phyloP scores from a whole-genome alignment of 2,113 vertebrate species.

The Psittacula cyanocephala region DNA sequence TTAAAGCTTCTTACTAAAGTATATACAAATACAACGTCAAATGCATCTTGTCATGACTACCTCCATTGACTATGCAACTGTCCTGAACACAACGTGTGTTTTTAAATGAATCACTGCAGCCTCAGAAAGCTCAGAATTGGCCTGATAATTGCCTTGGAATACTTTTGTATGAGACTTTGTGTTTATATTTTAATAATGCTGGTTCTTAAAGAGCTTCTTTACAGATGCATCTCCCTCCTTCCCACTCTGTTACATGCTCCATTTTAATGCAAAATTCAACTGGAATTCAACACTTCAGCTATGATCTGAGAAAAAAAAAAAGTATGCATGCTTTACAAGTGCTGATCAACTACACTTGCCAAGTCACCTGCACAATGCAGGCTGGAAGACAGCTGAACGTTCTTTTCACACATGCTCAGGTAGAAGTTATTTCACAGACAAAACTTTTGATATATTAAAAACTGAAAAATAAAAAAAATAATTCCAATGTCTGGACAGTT shows the following conservation, averaged over 20 bases:
- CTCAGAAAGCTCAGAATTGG: not conserved
- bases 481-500: not conserved
- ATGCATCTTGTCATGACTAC: not conserved
- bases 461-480: not conserved
- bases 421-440: not conserved
- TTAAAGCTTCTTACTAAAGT: not conserved
- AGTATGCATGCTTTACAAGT: not conserved
- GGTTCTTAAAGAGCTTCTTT: not conserved
- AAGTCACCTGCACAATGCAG: not conserved
- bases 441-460: not conserved
- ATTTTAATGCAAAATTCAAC: not conserved
- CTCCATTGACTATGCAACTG: not conserved
- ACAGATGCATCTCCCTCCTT: not conserved
- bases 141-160: not conserved
- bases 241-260: not conserved
- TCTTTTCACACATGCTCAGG: not conserved
- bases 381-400: not conserved
- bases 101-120: not conserved
- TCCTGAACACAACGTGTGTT: accelerated
- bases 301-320: not conserved
- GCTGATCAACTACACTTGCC: not conserved
- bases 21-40: not conserved
- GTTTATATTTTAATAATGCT: not conserved
- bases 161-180: not conserved
- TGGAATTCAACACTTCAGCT: not conserved